Percentiles rank a stretch among this genome's conserved stretches.
Conservation (phyloP, 35 echinoderm and acorn worm genomes). For the Lytechinus variegatus region DNA sequence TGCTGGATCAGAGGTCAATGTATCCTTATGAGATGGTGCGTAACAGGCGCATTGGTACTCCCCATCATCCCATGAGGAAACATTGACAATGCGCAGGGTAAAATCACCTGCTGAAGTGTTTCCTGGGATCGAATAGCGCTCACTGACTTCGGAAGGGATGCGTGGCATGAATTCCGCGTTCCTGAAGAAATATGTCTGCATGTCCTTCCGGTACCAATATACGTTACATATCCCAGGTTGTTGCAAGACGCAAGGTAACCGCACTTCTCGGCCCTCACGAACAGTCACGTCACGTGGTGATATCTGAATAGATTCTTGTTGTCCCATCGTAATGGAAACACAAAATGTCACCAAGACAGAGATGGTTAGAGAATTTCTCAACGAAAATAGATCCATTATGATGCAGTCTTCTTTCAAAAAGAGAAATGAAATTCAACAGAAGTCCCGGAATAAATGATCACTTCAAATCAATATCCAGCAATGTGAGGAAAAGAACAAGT, state of each 20-base stretch:
- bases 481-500: too few species aligned
- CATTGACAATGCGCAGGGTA: slow-evolving; percentile 45
- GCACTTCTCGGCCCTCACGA: slow-evolving; percentile 17
- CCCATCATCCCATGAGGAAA: slow-evolving; percentile 42
- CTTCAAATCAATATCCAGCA: too few species aligned
- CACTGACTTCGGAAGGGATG: not conserved
- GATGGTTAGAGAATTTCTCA: not conserved
- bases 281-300: not conserved
- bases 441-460: too few species aligned
- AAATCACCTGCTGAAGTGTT: slow-evolving; percentile 45
- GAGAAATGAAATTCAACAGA: too few species aligned
- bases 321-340: not conserved
- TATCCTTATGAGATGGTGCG: not conserved
- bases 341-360: not conserved
- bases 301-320: not conserved
- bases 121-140: slow-evolving; percentile 49
- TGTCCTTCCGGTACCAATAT: slow-evolving; percentile 64
- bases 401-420: too few species aligned
- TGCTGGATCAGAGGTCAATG: slow-evolving; percentile 42
- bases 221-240: slow-evolving; percentile 44
- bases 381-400: not conserved
- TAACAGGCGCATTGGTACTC: slow-evolving; percentile 68
- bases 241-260: slow-evolving; percentile 48
- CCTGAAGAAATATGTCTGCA: slow-evolving; percentile 56
- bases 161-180: not conserved